Conservation (phyloP, 2,888 invertebrate genomes). For the Philhelius pedissequus region DNA sequence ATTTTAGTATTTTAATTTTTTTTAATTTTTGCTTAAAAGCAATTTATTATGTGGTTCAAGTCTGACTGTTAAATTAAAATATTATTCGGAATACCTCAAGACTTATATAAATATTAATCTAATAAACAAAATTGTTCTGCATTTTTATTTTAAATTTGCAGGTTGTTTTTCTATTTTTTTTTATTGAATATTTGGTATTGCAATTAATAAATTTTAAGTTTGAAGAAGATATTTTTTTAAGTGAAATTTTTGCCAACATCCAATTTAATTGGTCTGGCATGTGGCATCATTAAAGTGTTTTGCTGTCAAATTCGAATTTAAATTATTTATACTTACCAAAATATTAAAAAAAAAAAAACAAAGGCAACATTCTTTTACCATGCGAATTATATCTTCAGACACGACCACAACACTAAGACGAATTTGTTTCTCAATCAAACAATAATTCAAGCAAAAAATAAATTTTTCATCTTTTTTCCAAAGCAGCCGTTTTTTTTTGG, state of each 20-base stretch:
- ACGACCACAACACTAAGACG: not conserved
- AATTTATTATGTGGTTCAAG: no score
- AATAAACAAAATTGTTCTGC: not conserved
- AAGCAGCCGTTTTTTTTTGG: conserved; percentile 2
- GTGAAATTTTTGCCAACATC: conserved; percentile 29
- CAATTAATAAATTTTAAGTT: conserved; percentile 6
- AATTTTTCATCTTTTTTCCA: not conserved
- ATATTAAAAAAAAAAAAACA: not conserved
- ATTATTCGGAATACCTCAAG: no score
- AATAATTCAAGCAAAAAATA: conserved; percentile 1
- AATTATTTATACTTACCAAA: not conserved
- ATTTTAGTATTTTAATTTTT: no score
- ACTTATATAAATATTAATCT: no score
- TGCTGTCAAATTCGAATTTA: conserved; percentile 26
- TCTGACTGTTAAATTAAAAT: no score
- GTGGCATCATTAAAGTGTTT: conserved; percentile 8
- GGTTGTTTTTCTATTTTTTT: not conserved
- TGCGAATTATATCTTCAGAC: not conserved
- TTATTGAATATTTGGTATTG: not conserved
- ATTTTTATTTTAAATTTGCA: not conserved
- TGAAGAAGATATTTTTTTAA: not conserved
- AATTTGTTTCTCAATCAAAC: not conserved
- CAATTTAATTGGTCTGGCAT: conserved; percentile 35
- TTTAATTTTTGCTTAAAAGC: no score
- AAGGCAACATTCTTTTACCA: no score